Evolutionary conservation across 2,888 invertebrate species (phyloP), one percentile per base, ranked within the genome.

Genomic region (Papilio gigon): DNA sequence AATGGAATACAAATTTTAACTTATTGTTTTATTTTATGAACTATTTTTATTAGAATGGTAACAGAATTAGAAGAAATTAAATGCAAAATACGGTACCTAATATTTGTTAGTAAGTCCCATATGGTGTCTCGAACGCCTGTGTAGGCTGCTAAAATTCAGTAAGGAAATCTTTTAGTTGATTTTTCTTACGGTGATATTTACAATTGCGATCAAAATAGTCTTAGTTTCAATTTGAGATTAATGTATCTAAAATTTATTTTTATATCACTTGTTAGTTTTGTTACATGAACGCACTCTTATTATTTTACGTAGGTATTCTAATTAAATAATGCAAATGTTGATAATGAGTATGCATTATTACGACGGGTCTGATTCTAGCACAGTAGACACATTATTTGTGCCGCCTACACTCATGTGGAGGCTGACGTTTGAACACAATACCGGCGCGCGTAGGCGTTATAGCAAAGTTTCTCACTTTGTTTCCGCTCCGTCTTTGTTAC

Each of bases 381-480:
- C 17, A 33, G 20, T 9, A 33, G 2, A n/a, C 35, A 35, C 17
- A 22, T 59, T 59, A 68, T 68, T 70, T 74, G 68, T 77, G 74
- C 74, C 68, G 70, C 67, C 70, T 69, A 75, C 73, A 67, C 59
- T 73, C 75, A 75, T 75, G 75, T 75, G 72, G 65, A 71, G 75
- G 72, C 77, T 75, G 72, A 75, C 75, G 78, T 83, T 83, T 81
- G 78, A 81, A 83, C 81, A 83, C 80, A 82, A 80, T 80, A 78
- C 79, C 74, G 77, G 65, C 71, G 67, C 64, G 63, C 40, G 68
- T 68, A 65, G 70, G 70, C 33, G 35, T 61, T 65, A 67, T 58
- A 60, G 50, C 27, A 40, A 71, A 67, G 40, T 67, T 62, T 12
- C 50, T 17, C 8, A 50, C 42, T 61, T 44, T 22, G 17, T 22